phyloP scores from a whole-genome alignment of 2,113 vertebrate genomes.

The Carassius carassius region DNA sequence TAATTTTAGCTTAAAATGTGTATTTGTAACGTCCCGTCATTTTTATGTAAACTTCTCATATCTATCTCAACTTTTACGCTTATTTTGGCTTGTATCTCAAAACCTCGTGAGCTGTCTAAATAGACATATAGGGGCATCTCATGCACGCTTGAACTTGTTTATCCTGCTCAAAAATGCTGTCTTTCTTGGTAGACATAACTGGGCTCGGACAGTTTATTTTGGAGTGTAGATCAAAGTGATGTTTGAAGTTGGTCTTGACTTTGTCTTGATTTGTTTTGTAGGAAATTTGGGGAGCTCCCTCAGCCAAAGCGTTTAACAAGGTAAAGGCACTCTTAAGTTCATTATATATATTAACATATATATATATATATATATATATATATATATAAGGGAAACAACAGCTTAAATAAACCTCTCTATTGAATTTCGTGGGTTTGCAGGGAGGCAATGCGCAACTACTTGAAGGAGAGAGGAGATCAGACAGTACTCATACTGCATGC shows the following conservation, averaged over 20 bases:
- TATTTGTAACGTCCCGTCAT: background rate
- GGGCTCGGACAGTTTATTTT: background rate
- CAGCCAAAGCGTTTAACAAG: conserved; percentile 95
- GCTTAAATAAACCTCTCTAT: background rate
- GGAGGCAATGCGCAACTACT: conserved; percentile 96
- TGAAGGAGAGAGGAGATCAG: conserved; percentile 96
- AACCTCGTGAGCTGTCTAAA: background rate
- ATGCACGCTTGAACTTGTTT: background rate
- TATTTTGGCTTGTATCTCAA: background rate
- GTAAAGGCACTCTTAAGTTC: conserved; percentile 67
- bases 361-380: background rate
- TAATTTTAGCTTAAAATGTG: background rate
- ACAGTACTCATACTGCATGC: conserved; percentile 96
- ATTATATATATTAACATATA: background rate
- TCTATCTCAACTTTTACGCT: background rate
- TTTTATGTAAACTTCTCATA: background rate
- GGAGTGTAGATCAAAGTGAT: background rate
- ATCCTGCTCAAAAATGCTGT: background rate
- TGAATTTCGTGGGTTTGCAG: conserved; percentile 63
- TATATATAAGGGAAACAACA: background rate
- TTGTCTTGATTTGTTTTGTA: conserved; percentile 59
- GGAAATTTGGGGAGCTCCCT: conserved; percentile 95
- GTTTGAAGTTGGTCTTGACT: background rate
- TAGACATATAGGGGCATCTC: background rate
- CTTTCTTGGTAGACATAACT: background rate